A percentile compares a stretch with the other conserved stretches of the same genome.
These are phyloP conservation scores for Laticauda laticaudata DNA, from an alignment of 2,113 vertebrate genomes.

Conservation along the genomic window DNA sequence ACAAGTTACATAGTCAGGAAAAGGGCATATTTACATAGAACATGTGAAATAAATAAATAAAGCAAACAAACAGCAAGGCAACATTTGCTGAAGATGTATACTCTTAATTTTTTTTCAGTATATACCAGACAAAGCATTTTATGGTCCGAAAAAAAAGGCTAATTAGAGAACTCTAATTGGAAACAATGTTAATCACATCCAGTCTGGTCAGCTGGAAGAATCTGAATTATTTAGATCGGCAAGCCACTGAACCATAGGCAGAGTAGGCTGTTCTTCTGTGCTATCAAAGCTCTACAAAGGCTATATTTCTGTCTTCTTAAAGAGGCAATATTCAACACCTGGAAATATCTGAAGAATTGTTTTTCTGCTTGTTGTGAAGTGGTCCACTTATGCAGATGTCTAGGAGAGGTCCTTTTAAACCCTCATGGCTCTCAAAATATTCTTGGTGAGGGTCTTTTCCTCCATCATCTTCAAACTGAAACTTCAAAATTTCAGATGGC, in stretches of 20 bases:
- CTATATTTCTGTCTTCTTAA: not conserved
- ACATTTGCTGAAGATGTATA: conserved; percentile 12
- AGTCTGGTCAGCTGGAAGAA: conserved; percentile 16
- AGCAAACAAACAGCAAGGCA: not conserved
- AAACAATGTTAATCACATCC: conserved; percentile 12
- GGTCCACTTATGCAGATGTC: not conserved
- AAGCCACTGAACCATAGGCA: not conserved
- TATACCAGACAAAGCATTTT: not conserved
- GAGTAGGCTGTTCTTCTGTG: not conserved
- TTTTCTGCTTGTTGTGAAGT: not conserved
- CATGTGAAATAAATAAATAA: conserved; percentile 13
- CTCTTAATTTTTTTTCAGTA: conserved; percentile 12
- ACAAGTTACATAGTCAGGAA: not conserved
- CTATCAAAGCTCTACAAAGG: not conserved
- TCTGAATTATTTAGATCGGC: conserved; percentile 20
- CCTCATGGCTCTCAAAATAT: not conserved
- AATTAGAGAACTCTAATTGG: conserved; percentile 19
- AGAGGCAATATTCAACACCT: not conserved
- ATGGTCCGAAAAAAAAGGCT: conserved; percentile 13
- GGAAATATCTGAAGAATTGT: not conserved
- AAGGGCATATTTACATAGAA: not conserved
- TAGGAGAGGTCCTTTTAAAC: not conserved
- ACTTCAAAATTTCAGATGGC: not conserved
- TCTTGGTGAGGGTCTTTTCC: not conserved
- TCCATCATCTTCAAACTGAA: not conserved